Evolutionary conservation across 2,113 vertebrate species (phyloP).

Genomic region (Mellivora capensis): DNA sequence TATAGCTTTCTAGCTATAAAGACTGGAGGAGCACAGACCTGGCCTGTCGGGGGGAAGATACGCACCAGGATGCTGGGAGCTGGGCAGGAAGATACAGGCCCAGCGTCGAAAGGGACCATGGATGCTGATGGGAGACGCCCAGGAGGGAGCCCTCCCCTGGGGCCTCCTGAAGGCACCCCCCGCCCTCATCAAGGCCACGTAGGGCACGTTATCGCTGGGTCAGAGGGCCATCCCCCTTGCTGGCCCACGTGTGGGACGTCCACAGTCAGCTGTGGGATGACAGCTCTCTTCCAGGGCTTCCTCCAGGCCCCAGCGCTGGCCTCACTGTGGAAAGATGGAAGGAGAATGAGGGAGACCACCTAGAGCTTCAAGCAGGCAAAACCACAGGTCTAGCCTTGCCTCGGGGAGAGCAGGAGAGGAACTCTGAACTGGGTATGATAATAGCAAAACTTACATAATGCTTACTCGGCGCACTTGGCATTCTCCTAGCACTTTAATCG

Average conservation of each 20-base stretch:
- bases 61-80: neutral
- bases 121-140: neutral
- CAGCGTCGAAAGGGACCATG: neutral
- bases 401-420: neutral
- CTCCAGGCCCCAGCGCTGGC: too few relatives aligned
- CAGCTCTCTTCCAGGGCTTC: neutral
- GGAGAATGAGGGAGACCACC: neutral
- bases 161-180: neutral
- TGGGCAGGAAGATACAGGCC: neutral
- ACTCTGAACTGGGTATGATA: neutral
- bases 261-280: neutral
- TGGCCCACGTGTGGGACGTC: too few relatives aligned
- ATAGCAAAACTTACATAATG: neutral
- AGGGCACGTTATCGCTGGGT: too few relatives aligned
- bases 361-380: neutral
- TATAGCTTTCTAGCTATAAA: neutral
- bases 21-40: neutral
- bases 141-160: neutral
- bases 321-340: neutral
- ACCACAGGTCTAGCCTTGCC: neutral
- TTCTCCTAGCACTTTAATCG: neutral
- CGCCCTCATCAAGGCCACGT: neutral
- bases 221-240: neutral
- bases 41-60: neutral
- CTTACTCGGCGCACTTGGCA: neutral